A percentile compares a stretch with the other conserved stretches of the same genome.
These are phyloP conservation scores for Marmota flaviventris DNA, from an alignment of 2,113 vertebrate genomes.

Conservation along the genomic window DNA sequence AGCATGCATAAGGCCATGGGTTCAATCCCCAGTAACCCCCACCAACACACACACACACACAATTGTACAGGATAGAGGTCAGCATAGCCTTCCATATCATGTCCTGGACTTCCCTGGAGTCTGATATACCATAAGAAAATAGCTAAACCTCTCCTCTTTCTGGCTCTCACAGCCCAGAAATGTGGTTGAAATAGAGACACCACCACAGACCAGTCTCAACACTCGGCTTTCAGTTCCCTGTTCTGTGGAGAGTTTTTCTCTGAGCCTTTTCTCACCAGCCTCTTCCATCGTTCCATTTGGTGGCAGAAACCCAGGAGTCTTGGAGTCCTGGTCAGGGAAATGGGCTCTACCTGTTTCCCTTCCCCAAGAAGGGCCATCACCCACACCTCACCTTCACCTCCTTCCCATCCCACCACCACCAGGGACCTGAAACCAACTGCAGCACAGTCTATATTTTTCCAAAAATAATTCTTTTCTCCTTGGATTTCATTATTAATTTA, in stretches of 20 bases:
- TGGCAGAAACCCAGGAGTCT: not conserved
- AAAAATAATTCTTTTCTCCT: not conserved
- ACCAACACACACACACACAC: too few species aligned
- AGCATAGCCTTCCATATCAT: not conserved
- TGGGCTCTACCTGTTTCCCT: not conserved
- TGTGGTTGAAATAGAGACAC: not conserved
- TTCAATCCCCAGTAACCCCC: too few species aligned
- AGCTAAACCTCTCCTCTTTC: not conserved
- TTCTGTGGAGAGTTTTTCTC: not conserved
- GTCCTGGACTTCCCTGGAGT: not conserved
- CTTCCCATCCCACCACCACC: not conserved
- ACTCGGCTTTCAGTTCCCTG: not conserved
- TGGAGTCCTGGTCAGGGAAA: not conserved
- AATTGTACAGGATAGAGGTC: not conserved
- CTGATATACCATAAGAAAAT: not conserved
- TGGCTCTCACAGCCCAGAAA: not conserved
- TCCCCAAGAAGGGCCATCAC: too few species aligned
- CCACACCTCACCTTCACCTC: too few species aligned
- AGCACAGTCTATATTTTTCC: not conserved
- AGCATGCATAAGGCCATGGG: not conserved
- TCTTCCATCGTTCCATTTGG: not conserved
- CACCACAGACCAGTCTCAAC: not conserved
- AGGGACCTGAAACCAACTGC: not conserved
- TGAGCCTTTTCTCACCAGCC: not conserved
- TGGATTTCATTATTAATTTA: slow-evolving; percentile 31